A percentile compares a stretch with the other conserved stretches of the same genome.
These are phyloP conservation scores for Phycodurus eques DNA, from an alignment of 2,113 vertebrate genomes.

Conservation along the genomic window DNA sequence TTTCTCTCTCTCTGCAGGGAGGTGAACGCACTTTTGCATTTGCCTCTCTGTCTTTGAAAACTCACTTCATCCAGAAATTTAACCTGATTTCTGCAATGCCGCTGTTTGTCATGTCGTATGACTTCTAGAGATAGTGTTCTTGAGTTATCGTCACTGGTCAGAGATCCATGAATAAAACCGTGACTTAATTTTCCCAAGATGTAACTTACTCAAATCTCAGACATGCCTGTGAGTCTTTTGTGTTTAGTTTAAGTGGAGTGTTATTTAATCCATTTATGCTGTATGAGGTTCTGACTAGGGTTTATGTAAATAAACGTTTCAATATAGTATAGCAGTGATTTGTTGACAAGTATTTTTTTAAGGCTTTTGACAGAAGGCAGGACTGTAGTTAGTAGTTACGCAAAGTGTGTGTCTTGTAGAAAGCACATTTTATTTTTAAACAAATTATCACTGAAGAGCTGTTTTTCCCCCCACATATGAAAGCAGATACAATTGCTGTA, in stretches of 20 bases:
- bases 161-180: not conserved
- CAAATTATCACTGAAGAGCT: conserved; percentile 60
- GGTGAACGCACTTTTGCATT: conserved; percentile 41
- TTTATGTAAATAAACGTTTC: conserved; percentile 24
- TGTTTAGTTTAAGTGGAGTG: conserved; percentile 9
- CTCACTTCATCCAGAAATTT: conserved; percentile 44
- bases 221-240: not conserved
- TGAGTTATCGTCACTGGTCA: conserved; percentile 4
- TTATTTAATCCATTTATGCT: conserved; percentile 20
- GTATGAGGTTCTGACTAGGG: conserved; percentile 9
- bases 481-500: conserved; percentile 46
- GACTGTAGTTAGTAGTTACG: conserved; percentile 49
- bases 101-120: not conserved
- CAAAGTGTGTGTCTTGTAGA: conserved; percentile 45
- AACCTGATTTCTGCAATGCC: conserved; percentile 37
- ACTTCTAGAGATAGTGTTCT: not conserved
- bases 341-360: conserved; percentile 34
- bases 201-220: not conserved
- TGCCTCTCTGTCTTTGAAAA: conserved; percentile 56
- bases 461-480: conserved; percentile 56
- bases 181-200: not conserved
- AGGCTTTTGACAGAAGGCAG: conserved; percentile 37
- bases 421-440: conserved; percentile 66
- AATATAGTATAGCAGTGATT: conserved; percentile 11
- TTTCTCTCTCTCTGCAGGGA: conserved; percentile 64